Base-by-base conservation (phyloP, 2,797 vertebrate species). In the Brotula barbata region DNA sequence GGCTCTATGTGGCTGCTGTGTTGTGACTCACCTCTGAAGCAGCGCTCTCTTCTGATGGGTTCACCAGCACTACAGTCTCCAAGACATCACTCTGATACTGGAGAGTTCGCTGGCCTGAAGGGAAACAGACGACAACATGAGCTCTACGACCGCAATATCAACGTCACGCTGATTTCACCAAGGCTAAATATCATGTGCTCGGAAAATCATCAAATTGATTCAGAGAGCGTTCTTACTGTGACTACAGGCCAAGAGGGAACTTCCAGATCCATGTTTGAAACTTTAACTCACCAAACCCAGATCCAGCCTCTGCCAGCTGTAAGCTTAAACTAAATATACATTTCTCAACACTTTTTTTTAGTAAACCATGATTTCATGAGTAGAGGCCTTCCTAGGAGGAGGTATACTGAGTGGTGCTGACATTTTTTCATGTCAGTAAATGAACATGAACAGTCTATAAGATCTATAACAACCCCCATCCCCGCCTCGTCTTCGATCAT, bases 11-110 rank as follows among this genome's bases (percentile, higher is more conserved):
- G 6, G 31, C 11, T 33, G 31, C 31, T 33, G 0, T 37, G 25
- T 49, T 22, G 37, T 28, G 63, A 40, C 73, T 83, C 64, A 99
- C 97, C 95, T 98, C 93, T 65, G 91, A 90, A 49, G 86, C 85
- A 6, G 92, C 75, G 17, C 91, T 92, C 57, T 94, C 91, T 75
- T 91, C 90, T 67, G 92, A 92, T 36, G 95, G 95, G 78, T 98
- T 98, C 53, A 99, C 95, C 81, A 99, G 84, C 80, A 98, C 93
- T 65, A 94, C 89, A 0, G 95, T 96, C 76, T 96, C 87, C 33
- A 99, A 92, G 55, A 88, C 92, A 75, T 96, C 92, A 73, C 94
- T 97, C 80, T 85, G 92, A 80, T 96, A 93, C 79, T 92, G 93
- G 36, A 98, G 94, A 75, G 89, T 93, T 88, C 93, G 92, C 88